Conservation (phyloP, 2,888 invertebrate species). For the Nephrotoma appendiculata region DNA sequence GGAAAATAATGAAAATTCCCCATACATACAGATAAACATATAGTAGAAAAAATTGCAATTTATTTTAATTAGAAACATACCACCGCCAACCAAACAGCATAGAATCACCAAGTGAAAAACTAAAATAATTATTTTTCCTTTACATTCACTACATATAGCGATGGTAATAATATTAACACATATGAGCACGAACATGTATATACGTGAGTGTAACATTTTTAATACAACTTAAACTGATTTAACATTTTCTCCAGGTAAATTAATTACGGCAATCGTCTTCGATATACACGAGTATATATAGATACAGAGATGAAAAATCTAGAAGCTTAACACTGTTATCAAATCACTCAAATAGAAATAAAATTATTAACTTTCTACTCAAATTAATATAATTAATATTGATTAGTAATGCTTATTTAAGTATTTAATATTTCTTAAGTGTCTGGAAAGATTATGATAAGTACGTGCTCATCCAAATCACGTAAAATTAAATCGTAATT, state of each 20-base stretch:
- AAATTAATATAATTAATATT: neutral
- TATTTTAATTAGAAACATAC: neutral
- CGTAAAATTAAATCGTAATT: neutral
- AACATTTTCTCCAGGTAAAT: neutral
- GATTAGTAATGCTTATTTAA: neutral
- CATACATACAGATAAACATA: neutral
- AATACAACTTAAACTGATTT: neutral
- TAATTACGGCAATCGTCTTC: neutral
- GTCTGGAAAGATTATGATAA: neutral
- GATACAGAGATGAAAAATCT: neutral
- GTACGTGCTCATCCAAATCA: neutral
- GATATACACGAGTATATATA: neutral
- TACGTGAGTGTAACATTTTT: neutral
- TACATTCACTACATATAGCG: neutral
- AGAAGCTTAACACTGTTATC: neutral
- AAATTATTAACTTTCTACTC: neutral
- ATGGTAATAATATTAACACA: neutral
- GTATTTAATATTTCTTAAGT: neutral
- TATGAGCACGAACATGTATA: neutral
- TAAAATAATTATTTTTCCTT: neutral
- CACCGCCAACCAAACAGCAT: neutral
- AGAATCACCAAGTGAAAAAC: neutral
- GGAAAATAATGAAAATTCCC: neutral
- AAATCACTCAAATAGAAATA: neutral
- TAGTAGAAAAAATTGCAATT: neutral